Evolutionary conservation across 2,888 invertebrate species (phyloP), one percentile per base, ranked within the genome.

Genomic region (Drosophila limbata): DNA sequence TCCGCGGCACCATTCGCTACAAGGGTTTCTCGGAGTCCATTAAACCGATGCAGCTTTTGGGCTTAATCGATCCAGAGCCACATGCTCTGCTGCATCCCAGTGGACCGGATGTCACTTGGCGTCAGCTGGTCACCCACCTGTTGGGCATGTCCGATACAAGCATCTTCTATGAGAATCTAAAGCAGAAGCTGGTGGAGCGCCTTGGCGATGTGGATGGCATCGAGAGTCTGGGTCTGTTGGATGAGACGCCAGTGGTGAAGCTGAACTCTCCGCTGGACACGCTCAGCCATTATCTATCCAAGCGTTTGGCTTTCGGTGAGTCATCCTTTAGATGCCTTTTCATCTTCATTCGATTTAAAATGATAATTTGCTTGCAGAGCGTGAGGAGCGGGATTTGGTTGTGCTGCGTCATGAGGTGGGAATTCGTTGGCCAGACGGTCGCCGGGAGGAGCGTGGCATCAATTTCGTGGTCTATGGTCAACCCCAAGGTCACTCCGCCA

Each of bases 71-170:
- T 91, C 95, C 96, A 0, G 96, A 96, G 83, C 95, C 96, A 2
- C 96, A 98, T 92, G 96, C 99, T 0, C 95, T 95, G 83, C 94
- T 99, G n/a, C 99, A 99, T 92, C 96, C 97, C 0, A 96, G 96
- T 90, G 99, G 99, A 45, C 99, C 99, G 0, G 97, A 97, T 73
- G 95, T 99, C 33, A 98, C 98, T 10, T 99, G 99, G 99, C 95
- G 96, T 84, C 95, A 96, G 91, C 94, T 98, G 60, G 95, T 98
- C 44, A 97, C 97, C 88, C 96, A 96, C 84, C 93, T 98, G 47
- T 93, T 99, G 64, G 98, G 98, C 0, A 93, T 98, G 78, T 94
- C 96, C 68, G 96, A 96, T 84, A 94, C 95, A 3, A 96, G 97
- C 84, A 98, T 99, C 78, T 97, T 99, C 93, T 96, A 96, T 86